These are phyloP conservation scores for Gymnothorax reevesii DNA, from an alignment of 2,797 vertebrate genomes.

Conservation along the genomic window DNA sequence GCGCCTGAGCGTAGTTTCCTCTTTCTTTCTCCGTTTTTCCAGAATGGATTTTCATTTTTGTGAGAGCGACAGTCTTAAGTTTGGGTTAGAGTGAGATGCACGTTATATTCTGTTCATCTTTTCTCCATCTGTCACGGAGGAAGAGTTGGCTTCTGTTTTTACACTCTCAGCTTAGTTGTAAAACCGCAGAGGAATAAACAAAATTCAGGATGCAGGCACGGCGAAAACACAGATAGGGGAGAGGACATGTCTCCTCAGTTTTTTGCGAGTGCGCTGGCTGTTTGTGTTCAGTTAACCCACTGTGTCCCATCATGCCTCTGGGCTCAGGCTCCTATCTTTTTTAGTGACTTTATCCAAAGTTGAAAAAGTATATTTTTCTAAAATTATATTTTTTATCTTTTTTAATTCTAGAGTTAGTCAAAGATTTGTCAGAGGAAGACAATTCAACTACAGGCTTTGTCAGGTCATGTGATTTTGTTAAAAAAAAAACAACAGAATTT, in stretches of 20 bases:
- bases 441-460: too few species aligned
- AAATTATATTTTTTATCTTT: too few species aligned
- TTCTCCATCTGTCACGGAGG: not conserved
- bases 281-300: not conserved
- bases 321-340: not conserved
- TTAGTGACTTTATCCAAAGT: too few species aligned
- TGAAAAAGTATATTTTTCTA: too few species aligned
- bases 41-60: constrained; percentile 34
- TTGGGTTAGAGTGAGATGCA: constrained; percentile 25
- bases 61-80: constrained; percentile 26
- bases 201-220: constrained; percentile 15
- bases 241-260: constrained; percentile 32
- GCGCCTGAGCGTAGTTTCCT: not conserved
- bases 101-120: constrained; percentile 14
- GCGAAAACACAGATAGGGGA: constrained; percentile 41
- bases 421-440: too few species aligned
- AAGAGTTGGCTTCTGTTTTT: constrained; percentile 40
- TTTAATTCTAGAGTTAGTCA: too few species aligned
- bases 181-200: constrained; percentile 10
- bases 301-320: not conserved
- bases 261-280: constrained; percentile 20
- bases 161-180: constrained; percentile 23
- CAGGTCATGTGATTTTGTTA: not conserved
- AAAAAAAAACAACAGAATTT: not conserved
- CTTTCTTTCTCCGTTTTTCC: not conserved